A percentile compares a stretch with the other conserved stretches of the same genome.
phyloP scores from a whole-genome alignment of 2,113 vertebrate genomes.

The Tylochromis polylepis region DNA sequence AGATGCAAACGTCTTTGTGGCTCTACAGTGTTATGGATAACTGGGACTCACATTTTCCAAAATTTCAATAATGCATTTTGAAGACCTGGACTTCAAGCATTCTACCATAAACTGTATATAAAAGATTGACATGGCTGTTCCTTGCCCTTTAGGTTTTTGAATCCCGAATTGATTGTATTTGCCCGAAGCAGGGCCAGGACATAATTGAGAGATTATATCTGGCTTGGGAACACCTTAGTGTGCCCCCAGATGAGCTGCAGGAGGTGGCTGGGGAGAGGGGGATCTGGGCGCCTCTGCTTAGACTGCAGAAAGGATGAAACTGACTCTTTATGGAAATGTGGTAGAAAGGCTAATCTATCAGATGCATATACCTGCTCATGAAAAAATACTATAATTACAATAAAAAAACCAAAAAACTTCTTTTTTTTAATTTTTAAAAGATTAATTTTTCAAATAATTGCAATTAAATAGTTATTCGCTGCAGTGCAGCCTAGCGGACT shows the following conservation, averaged over 20 bases:
- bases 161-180: not conserved
- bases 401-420: not conserved
- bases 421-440: not conserved
- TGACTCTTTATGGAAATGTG: not conserved
- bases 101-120: not conserved
- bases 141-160: not conserved
- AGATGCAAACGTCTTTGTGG: not conserved
- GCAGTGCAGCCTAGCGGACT: not conserved
- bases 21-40: not conserved
- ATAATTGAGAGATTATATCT: not conserved
- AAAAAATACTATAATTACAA: not conserved
- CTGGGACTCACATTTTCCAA: not conserved
- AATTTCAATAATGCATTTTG: not conserved
- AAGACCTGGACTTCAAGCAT: not conserved
- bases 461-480: not conserved
- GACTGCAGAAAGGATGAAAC: not conserved
- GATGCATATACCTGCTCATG: not conserved
- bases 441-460: not conserved
- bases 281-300: not conserved
- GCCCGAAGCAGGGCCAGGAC: not conserved
- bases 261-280: not conserved
- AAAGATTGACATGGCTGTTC: not conserved
- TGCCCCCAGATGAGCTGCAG: not conserved
- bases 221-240: not conserved
- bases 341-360: not conserved